Base-by-base conservation (phyloP, 2,113 vertebrate genomes). In the Addax nasomaculatus region DNA sequence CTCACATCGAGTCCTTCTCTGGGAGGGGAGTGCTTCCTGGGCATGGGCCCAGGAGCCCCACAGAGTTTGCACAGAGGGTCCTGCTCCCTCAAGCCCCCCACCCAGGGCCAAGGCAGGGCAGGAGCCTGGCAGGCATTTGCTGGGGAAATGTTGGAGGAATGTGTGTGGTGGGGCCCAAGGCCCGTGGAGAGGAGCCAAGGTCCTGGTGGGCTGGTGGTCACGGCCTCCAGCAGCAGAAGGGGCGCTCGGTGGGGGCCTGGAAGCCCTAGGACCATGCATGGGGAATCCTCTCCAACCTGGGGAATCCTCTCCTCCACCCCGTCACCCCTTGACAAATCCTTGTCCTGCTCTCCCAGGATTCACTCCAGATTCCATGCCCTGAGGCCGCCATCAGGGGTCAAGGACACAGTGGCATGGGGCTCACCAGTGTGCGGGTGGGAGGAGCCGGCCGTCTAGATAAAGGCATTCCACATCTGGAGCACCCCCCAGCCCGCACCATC, bases 111-210 rank as follows among this genome's bases (percentile, higher is more conserved):
- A 58, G 62, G 15, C 36, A 15, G 23, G 25, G 39, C 17, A 1
- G 27, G 19, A 83, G 27, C 17, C 78, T 19, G 80, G 64, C 11
- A 47, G 79, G 36, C 1, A 1, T 23, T 45, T 62, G n/a, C 64
- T 23, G 39, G 9, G 10, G 16, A 84, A 39, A 47, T 1, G 25
- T 2, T 1, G 43, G 33, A 39, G 0, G 9, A 6, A 6, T 0
- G 0, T 0, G 3, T 0, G 19, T 3, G 36, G 49, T 6, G 64
- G 49, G 60, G 43, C 29, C 29, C 8, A 0, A 11, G 27, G 62
- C 29, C 62, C 0, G 0, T 0, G 29, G 14, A 29, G 53, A 33
- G 4, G 43, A 19, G 17, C 17, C 4, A 0, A 17, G 39, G 27
- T 51, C 53, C 43, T 70, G 17, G 2, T 1, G 23, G 55, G 76